Base-by-base conservation (phyloP, 2,888 invertebrate species). In the Erpobdella octoculata region DNA sequence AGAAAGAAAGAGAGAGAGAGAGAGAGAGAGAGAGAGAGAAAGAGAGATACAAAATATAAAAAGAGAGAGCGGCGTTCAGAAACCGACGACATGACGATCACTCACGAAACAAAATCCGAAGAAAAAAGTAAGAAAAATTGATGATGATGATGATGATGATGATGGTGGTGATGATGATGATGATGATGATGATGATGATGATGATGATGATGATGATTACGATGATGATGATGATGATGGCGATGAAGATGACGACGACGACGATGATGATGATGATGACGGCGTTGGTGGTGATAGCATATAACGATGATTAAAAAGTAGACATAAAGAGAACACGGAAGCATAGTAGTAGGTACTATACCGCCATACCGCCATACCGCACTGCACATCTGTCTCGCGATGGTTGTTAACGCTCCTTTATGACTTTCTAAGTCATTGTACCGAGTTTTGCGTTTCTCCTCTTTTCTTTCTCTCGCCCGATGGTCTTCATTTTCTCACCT, bases 161-260 rank as follows among this genome's bases (percentile, higher is more conserved):
- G 62, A 61, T 2, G 61, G 31, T 2, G 58, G 35, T 69, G 53
- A 69, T 33, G 69, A 58, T 58, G 69, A 15, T 58, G 58, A 69
- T 53, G 69, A 69, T 28, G 69, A 69, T 21, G 69, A 53, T 69
- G 69, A 53, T 53, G 69, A 69, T 58, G 69, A 69, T 69, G 66
- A 66, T 66, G 38, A 66, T 37, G 66, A 66, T 37, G 66, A 66
- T 41, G 66, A 66, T 37, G 38, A 66, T 15, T 37, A 66, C 41
- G 66, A 66, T 37, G 66, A 66, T 15, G 66, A 66, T 15, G 66
- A 66, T 15, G 66, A 66, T 15, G 66, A 66, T 15, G 66, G 41
- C 25, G 66, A 66, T 41, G 41, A 66, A 1, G 66, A 66, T 66
- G 66, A 66, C 9, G 41, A 66, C 41, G 41, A 66, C 9, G 66